Base-by-base conservation (phyloP, 2,888 invertebrate genomes). In the Apotomis capreana region DNA sequence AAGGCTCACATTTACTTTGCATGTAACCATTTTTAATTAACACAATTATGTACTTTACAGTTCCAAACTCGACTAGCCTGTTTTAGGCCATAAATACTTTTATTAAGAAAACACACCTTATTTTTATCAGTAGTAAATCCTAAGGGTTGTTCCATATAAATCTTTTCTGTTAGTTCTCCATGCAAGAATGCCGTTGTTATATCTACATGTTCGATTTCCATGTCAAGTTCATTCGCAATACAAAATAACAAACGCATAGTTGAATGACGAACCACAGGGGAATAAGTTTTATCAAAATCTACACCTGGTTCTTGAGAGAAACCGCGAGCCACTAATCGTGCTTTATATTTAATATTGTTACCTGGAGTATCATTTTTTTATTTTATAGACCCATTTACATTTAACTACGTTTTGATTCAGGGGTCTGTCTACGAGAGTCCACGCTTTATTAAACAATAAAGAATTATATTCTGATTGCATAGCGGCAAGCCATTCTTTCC, bases 1-100 rank as follows among this genome's bases (percentile, higher is more conserved):
- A 62, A 2, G 62, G 62, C 36, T 62, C 62, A 52, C 51, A 36
- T 12, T 52, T 62, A 51, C 36, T 52, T n/a, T 52, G 62, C 6
- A 37, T 4, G 6, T 51, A 62, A 62, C 52, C 51, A 52, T 62
- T 62, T 3, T 62, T 36, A 12, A 8, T 4, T 10, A 62, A 52
- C 12, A 62, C 6, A 49, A n/a, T 51, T 36, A 36, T 62, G 10
- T 12, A 62, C 12, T 52, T 52, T 62, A 40, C 4, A 5, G 15
- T 10, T 26, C n/a, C 52, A 52, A 13, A 52, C 52, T 52, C n/a
- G n/a, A n/a, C n/a, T n/a, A n/a, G n/a, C n/a, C n/a, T n/a, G n/a
- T n/a, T n/a, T n/a, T n/a, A n/a, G n/a, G n/a, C n/a, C n/a, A n/a
- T n/a, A n/a, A n/a, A n/a, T n/a, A n/a, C n/a, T n/a, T n/a, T n/a